Evolutionary conservation across 1,140 invertebrate species (phyloP).

Genomic region (Drosophila kohkoa): DNA sequence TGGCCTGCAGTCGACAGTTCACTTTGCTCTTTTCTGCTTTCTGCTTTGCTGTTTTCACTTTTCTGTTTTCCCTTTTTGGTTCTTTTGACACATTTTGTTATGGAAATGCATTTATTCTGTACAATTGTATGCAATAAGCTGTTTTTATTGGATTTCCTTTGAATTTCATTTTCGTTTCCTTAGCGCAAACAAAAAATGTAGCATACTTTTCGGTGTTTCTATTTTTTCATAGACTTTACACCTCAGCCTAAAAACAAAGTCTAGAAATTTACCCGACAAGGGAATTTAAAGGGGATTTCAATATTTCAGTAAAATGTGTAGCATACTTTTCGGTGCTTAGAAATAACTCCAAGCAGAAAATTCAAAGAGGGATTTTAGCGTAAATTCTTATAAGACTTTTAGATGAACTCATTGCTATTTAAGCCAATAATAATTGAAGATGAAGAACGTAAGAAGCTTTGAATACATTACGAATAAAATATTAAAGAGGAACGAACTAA

Average conservation of each 20-base stretch:
- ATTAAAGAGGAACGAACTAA: too few species aligned
- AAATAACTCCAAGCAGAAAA: too few species aligned
- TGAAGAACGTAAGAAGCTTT: too few species aligned
- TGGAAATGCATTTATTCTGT: constrained; percentile 4
- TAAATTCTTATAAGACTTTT: neutral
- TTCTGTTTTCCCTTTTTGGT: neutral
- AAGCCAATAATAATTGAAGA: neutral
- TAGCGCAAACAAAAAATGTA: constrained; percentile 16
- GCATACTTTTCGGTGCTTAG: neutral
- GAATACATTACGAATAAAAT: too few species aligned
- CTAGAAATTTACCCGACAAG: too few species aligned
- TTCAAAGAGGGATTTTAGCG: too few species aligned
- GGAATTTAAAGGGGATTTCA: too few species aligned
- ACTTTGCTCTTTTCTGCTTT: neutral
- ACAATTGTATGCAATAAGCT: constrained; percentile 5
- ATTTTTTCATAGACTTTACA: neutral
- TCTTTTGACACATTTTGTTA: constrained; percentile 3
- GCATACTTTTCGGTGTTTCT: neutral
- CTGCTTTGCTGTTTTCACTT: neutral
- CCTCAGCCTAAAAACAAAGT: too few species aligned
- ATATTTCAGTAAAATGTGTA: constrained; percentile 18
- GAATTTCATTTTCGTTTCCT: neutral
- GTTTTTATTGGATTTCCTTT: neutral
- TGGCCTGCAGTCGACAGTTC: constrained; percentile 7
- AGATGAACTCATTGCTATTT: neutral